A percentile compares a stretch with the other conserved stretches of the same genome.
phyloP scores from a whole-genome alignment of 2,797 vertebrate species.

The Pangasius sanitwongsei region DNA sequence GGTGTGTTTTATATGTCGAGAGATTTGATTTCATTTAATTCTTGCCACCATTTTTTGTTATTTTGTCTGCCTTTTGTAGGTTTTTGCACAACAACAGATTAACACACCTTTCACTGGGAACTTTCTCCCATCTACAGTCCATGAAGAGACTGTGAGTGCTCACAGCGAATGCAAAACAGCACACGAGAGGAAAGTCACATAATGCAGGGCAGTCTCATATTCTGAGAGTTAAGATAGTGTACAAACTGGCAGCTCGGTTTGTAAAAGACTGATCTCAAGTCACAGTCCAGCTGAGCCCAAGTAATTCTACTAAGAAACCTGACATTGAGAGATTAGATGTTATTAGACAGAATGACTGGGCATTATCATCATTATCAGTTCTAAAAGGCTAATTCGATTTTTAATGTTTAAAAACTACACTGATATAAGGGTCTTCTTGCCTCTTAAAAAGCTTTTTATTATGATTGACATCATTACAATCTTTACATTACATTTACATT shows the following conservation, averaged over 20 bases:
- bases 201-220: neutral
- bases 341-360: neutral
- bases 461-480: neutral
- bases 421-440: neutral
- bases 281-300: neutral
- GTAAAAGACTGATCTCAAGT: neutral
- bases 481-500: neutral
- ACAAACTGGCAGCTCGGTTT: neutral
- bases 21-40: neutral
- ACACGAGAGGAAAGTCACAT: slow-evolving; percentile 9
- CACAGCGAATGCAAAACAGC: slow-evolving; percentile 14
- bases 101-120: slow-evolving; percentile 89
- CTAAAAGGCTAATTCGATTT: neutral
- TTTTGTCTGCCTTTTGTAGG: slow-evolving; percentile 69
- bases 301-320: neutral
- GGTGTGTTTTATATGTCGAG: neutral
- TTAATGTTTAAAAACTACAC: neutral
- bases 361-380: neutral
- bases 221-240: neutral
- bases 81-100: slow-evolving; percentile 99
- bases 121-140: slow-evolving; percentile 90
- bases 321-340: neutral
- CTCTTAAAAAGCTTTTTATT: neutral
- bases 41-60: slow-evolving; percentile 19
- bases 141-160: slow-evolving; percentile 97